A percentile compares a stretch with the other conserved stretches of the same genome.
Conservation (phyloP, 2,888 invertebrate genomes). For the Quadroppia sp. region DNA sequence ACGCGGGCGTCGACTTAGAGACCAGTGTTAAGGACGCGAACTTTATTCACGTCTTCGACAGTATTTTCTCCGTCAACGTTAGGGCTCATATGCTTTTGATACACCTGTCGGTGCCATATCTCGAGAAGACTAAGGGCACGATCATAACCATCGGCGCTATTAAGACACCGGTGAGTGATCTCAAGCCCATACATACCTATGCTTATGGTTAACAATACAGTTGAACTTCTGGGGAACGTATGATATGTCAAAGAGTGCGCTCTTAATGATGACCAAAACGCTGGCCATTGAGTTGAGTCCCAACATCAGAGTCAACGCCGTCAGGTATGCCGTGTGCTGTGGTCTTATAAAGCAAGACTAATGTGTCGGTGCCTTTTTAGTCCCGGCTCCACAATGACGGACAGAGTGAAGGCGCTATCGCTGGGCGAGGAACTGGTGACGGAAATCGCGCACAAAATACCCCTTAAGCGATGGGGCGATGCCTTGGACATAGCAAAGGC, state of each 20-base stretch:
- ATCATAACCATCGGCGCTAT: slow-evolving; percentile 39
- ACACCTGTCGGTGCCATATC: slow-evolving; percentile 23
- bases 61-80: slow-evolving; percentile 11
- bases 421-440: too few relatives aligned
- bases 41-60: slow-evolving; percentile 21
- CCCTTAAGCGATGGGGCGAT: too few relatives aligned
- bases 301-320: slow-evolving; percentile 23
- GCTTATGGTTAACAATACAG: neutral
- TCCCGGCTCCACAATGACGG: too few relatives aligned
- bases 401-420: too few relatives aligned
- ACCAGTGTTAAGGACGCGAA: slow-evolving; percentile 13
- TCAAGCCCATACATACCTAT: neutral
- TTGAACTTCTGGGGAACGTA: neutral
- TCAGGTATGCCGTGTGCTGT: slow-evolving; percentile 36
- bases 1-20: slow-evolving; percentile 27
- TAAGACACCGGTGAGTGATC: too few relatives aligned
- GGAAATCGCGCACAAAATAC: neutral
- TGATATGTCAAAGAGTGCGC: neutral
- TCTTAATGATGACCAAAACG: neutral
- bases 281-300: slow-evolving; percentile 31
- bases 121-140: slow-evolving; percentile 36
- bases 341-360: too few relatives aligned
- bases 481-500: too few relatives aligned
- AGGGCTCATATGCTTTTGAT: slow-evolving; percentile 11
- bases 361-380: too few relatives aligned